Percentiles rank a stretch among this genome's conserved stretches.
Evolutionary conservation across 2,888 invertebrate genomes (phyloP).

Genomic region (Eurois occulta): DNA sequence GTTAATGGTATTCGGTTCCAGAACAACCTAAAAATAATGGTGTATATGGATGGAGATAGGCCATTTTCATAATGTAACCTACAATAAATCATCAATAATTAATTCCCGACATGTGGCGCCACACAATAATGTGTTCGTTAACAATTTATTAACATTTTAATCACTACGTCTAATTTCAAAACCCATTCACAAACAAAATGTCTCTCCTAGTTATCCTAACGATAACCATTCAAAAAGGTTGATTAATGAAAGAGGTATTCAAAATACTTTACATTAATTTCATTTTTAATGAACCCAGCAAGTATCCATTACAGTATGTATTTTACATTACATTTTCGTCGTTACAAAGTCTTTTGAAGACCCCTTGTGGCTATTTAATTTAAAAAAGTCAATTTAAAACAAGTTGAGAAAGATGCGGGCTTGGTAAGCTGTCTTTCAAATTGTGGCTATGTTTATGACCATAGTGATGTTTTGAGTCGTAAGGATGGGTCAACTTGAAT

Average conservation of each 20-base stretch:
- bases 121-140: background rate
- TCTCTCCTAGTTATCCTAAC: conserved; percentile 8
- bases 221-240: conserved; percentile 26
- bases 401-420: conserved; percentile 39
- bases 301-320: conserved; percentile 41
- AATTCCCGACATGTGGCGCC: conserved; percentile 17
- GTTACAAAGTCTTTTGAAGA: conserved; percentile 28
- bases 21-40: too few species aligned
- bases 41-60: background rate
- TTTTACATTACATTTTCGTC: conserved; percentile 26
- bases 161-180: conserved; percentile 25
- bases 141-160: conserved; percentile 22
- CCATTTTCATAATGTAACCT: background rate
- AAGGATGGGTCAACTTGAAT: background rate
- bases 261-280: conserved; percentile 30
- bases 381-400: conserved; percentile 29
- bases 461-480: background rate
- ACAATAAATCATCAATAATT: background rate
- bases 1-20: too few species aligned
- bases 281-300: conserved; percentile 50
- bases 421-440: conserved; percentile 9
- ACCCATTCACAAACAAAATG: conserved; percentile 29
- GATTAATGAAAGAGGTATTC: conserved; percentile 35
- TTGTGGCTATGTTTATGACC: conserved; percentile 8
- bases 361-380: conserved; percentile 62